Evolutionary conservation across 2,797 vertebrate genomes (phyloP).

Genomic region (Tympanoctomys barrerae): DNA sequence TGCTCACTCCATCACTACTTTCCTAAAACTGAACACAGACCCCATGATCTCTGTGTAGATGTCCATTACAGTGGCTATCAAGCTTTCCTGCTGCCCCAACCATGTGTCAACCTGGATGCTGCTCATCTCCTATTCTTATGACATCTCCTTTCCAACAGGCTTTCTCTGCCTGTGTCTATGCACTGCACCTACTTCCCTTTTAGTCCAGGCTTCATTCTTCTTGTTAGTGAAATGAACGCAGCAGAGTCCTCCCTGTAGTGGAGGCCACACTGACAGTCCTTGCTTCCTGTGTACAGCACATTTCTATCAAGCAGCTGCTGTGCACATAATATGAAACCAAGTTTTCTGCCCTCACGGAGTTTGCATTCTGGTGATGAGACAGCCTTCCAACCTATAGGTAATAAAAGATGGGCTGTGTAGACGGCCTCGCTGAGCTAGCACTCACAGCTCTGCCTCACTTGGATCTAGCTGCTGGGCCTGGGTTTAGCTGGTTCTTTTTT

Average conservation of each 20-base stretch:
- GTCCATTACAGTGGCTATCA: rapidly evolving
- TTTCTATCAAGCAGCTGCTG: background rate
- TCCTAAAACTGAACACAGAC: background rate
- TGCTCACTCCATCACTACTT: background rate
- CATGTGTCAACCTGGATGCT: rapidly evolving
- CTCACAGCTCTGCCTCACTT: background rate
- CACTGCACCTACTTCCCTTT: background rate
- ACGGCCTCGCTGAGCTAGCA: background rate
- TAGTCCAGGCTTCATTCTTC: background rate
- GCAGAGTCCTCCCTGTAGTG: background rate
- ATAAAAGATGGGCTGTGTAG: background rate
- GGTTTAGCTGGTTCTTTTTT: background rate
- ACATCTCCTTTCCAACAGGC: background rate
- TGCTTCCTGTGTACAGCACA: background rate
- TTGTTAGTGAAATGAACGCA: background rate
- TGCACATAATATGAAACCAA: background rate
- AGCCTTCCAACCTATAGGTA: background rate
- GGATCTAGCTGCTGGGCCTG: background rate
- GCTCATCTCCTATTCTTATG: too few species aligned
- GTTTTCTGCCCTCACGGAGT: background rate
- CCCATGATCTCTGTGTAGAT: rapidly evolving
- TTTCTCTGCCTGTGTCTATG: background rate
- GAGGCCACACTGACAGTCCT: background rate
- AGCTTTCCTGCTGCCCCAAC: too few species aligned
- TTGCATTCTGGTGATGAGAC: background rate